A percentile compares a stretch with the other conserved stretches of the same genome.
phyloP scores from a whole-genome alignment of 2,888 invertebrate genomes.

The Prionchulus punctatus region DNA sequence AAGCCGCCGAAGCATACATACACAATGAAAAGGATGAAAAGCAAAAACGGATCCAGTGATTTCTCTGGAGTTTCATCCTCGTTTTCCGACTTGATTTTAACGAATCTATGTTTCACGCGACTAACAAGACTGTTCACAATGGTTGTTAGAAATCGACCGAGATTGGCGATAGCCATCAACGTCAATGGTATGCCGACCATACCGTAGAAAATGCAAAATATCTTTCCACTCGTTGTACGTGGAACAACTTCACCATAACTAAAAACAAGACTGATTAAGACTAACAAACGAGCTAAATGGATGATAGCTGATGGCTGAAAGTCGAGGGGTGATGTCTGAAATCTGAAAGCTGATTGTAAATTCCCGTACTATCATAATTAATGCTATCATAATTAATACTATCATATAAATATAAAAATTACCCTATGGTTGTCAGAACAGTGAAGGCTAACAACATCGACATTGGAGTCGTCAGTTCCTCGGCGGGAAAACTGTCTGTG shows the following conservation, averaged over 20 bases:
- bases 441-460: not conserved
- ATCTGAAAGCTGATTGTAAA: no score
- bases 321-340: no score
- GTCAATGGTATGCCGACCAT: constrained; percentile 1
- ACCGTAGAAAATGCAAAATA: constrained; percentile 4
- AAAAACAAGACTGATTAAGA: no score
- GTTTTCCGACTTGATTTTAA: no score
- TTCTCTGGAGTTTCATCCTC: no score
- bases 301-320: no score
- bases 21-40: not conserved
- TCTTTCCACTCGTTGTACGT: not conserved
- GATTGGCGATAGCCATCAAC: not conserved
- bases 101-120: no score
- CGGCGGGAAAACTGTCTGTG: not conserved
- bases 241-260: constrained; percentile 4
- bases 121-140: not conserved
- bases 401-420: no score
- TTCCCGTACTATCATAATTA: no score
- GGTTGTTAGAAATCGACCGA: not conserved
- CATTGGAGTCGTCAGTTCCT: not conserved
- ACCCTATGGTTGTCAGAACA: not conserved
- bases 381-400: no score
- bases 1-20: not conserved
- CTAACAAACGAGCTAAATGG: no score
- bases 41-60: not conserved